phyloP scores from a whole-genome alignment of 2,888 invertebrate species.

The Trisateles emortualis region DNA sequence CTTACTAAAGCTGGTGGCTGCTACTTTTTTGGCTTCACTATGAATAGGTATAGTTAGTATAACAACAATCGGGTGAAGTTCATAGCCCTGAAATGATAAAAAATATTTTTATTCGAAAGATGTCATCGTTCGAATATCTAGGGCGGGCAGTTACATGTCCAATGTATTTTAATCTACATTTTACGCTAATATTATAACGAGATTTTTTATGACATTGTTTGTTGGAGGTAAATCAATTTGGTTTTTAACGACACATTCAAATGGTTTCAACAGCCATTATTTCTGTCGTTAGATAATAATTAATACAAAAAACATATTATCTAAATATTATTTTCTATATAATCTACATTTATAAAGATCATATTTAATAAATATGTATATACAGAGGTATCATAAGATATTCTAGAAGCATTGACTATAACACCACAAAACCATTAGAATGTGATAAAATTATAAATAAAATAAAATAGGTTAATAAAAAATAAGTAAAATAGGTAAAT shows the following conservation, averaged over 20 bases:
- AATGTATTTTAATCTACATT: constrained; percentile 34
- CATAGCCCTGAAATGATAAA: constrained; percentile 19
- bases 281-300: constrained; percentile 29
- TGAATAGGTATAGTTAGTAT: not conserved
- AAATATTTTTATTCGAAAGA: constrained; percentile 17
- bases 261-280: constrained; percentile 22
- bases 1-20: constrained; percentile 13
- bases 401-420: not conserved
- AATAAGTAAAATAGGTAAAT: too few species aligned
- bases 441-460: constrained; percentile 4
- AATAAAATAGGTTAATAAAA: too few species aligned
- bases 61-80: constrained; percentile 13
- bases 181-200: constrained; percentile 28
- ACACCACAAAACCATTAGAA: not conserved
- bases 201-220: constrained; percentile 40
- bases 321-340: constrained; percentile 1
- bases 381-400: not conserved
- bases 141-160: constrained; percentile 25
- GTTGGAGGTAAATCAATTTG: constrained; percentile 37
- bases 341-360: not conserved
- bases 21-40: constrained; percentile 23
- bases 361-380: constrained; percentile 13
- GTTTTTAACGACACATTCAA: constrained; percentile 23
- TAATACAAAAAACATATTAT: constrained; percentile 19
- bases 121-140: constrained; percentile 31